Conservation (phyloP, 2,797 vertebrate species). For the Falco cherrug region DNA sequence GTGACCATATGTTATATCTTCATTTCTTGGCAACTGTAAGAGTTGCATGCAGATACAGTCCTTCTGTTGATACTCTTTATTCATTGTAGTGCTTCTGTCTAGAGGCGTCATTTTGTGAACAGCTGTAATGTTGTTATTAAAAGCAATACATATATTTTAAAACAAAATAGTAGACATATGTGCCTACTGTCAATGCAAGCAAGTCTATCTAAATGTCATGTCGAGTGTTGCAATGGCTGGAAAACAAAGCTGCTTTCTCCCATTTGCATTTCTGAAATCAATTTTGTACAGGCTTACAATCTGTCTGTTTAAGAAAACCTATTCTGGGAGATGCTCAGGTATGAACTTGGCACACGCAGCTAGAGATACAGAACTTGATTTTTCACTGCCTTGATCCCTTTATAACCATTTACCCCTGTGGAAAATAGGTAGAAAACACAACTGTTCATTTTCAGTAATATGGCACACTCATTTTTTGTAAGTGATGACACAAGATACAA, state of each 20-base stretch:
- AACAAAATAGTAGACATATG: constrained; percentile 72
- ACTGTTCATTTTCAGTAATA: constrained; percentile 60
- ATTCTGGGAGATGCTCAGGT: constrained; percentile 13
- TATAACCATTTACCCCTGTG: constrained; percentile 37
- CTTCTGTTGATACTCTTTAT: constrained; percentile 61
- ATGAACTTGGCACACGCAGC: constrained; percentile 12
- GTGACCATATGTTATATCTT: constrained; percentile 69
- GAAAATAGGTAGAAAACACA: constrained; percentile 70
- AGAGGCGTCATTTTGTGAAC: constrained; percentile 67
- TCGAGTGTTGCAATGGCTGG: constrained; percentile 50
- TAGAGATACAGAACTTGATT: constrained; percentile 33
- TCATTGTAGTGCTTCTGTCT: constrained; percentile 63
- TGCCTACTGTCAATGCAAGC: constrained; percentile 66
- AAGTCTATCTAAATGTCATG: constrained; percentile 65
- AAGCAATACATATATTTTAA: constrained; percentile 71
- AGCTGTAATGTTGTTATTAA: constrained; percentile 75
- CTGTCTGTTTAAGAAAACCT: constrained; percentile 42
- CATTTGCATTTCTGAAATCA: constrained; percentile 53
- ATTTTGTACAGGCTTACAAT: constrained; percentile 52
- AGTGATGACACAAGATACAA: constrained; percentile 35
- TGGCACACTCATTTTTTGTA: constrained; percentile 10
- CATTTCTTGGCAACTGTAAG: constrained; percentile 57
- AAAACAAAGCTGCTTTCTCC: constrained; percentile 65
- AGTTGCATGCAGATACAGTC: constrained; percentile 35
- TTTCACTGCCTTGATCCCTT: constrained; percentile 31